Evolutionary conservation across 1,140 invertebrate species (phyloP), one percentile per base, ranked within the genome.

Genomic region (Whitmania pigra): DNA sequence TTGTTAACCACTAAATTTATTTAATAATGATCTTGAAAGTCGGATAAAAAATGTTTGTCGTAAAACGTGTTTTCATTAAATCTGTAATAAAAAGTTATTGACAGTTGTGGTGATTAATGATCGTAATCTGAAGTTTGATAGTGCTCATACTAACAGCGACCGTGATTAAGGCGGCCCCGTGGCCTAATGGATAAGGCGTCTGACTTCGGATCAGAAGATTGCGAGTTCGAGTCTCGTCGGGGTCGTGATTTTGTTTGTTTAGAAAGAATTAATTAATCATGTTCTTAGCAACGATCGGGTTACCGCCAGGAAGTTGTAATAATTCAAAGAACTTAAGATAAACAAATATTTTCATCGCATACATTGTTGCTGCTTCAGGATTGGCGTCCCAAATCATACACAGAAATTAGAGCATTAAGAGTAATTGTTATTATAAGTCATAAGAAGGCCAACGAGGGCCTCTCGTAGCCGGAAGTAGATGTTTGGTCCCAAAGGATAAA

Each of bases 161-260:
- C 54, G 9, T 3, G 2, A n/a, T 2, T 9, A 5, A 3, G 25
- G 20, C 25, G 54, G 54, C 54, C 54, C 54, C 25, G 54, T 57
- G 54, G 54, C 54, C 54, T 57, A 57, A 57, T 57, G 54, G 54
- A 57, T 57, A 57, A 57, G 54, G 54, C 54, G 54, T 57, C 54
- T 57, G 54, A 57, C 54, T 57, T 57, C 54, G 54, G 54, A 57
- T 57, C 54, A 57, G 54, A 57, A 57, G 54, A 57, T 57, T 57
- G 54, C 54, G 54, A 57, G 54, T 57, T 57, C 54, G 54, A 57
- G 54, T 57, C 54, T 57, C 54, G 54, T 57, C 54, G 25, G 54
- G 54, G 54, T 57, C 54, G 54, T n/a, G 25, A 2, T 57, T 57
- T 20, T 57, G 20, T 57, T 57, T 57, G 54, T 57, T 57, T n/a